A percentile compares a stretch with the other conserved stretches of the same genome.
These are phyloP conservation scores for Boloria euphrosyne DNA, from an alignment of 2,888 invertebrate genomes.

Conservation along the genomic window DNA sequence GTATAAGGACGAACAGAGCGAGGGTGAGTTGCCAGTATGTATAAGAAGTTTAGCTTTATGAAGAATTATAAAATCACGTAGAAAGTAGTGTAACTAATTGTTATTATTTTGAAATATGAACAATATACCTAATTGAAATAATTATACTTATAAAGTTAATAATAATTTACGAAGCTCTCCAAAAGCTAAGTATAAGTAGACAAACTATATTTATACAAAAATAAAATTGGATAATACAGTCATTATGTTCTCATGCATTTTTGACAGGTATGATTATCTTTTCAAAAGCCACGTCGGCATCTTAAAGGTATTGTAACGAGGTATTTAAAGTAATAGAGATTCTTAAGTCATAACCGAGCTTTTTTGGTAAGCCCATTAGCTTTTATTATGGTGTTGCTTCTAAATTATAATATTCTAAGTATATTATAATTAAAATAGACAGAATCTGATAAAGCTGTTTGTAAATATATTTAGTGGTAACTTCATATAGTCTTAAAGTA, in stretches of 20 bases:
- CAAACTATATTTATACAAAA: background rate
- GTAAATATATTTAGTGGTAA: background rate
- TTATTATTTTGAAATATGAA: too few species aligned
- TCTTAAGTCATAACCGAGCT: background rate
- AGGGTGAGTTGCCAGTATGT: too few species aligned
- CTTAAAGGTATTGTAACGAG: conserved; percentile 12
- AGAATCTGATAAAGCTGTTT: background rate
- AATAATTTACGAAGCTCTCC: background rate
- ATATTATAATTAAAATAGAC: background rate
- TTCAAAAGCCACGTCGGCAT: conserved; percentile 17
- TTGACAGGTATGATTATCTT: conserved; percentile 22
- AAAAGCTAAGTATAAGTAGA: background rate
- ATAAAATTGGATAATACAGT: conserved; percentile 8
- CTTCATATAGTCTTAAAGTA: too few species aligned
- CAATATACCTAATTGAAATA: too few species aligned
- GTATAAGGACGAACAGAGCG: too few species aligned
- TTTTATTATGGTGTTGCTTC: conserved; percentile 9
- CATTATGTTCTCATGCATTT: conserved; percentile 9
- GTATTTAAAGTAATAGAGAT: conserved; percentile 11
- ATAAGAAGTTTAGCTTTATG: too few species aligned
- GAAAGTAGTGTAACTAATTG: too few species aligned
- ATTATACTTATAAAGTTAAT: background rate
- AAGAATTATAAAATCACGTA: too few species aligned
- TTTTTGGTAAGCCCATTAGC: background rate
- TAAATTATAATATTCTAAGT: conserved; percentile 1